These are phyloP conservation scores for Rhopalosiphum maidis DNA, from an alignment of 1,140 invertebrate genomes.

Conservation along the genomic window DNA sequence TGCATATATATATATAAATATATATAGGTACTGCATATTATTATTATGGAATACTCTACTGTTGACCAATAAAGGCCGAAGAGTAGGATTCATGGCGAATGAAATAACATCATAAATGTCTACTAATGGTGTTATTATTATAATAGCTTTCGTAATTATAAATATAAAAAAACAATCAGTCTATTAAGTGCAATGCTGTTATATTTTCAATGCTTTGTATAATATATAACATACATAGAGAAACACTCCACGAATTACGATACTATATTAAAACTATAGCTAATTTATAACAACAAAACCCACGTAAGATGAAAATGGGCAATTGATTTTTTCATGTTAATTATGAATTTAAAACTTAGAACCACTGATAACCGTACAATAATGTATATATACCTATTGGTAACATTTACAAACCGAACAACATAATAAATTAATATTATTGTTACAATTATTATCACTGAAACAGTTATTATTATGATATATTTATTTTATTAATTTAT, in stretches of 20 bases:
- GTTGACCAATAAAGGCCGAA: neutral
- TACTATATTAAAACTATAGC: neutral
- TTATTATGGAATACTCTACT: neutral
- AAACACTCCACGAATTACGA: neutral
- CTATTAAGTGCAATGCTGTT: neutral
- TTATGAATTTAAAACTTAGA: neutral
- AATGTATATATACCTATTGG: neutral
- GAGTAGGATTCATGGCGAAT: neutral
- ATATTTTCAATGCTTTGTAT: neutral
- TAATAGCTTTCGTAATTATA: neutral
- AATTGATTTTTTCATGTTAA: neutral
- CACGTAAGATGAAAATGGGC: neutral
- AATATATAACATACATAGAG: neutral
- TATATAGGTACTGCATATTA: neutral
- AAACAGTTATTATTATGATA: neutral
- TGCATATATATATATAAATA: no score
- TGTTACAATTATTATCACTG: neutral
- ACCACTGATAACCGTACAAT: neutral
- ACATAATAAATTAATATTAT: neutral
- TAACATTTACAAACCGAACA: neutral
- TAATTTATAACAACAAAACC: no score
- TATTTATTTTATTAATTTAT: neutral
- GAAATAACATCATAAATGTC: neutral
- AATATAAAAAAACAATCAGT: neutral
- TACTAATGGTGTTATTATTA: neutral